Base-by-base conservation (phyloP, 2,888 invertebrate species). In the Leptopterna dolabrata region DNA sequence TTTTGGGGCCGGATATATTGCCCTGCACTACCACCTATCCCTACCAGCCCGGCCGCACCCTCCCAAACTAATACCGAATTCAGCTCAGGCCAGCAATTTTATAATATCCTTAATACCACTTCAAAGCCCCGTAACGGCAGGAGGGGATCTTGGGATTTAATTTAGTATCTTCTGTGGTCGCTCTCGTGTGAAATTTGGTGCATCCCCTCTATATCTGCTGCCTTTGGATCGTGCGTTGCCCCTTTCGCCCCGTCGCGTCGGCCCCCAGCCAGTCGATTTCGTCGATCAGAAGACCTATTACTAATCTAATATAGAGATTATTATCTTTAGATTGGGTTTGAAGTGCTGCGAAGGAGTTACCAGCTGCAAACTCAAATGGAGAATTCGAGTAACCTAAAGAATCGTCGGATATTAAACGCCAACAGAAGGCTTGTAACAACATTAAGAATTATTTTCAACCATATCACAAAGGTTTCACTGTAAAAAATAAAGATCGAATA, bases 121-220 rank as follows among this genome's bases (percentile, higher is more conserved):
- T 85, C 85, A 85, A 85, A 85, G 85, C 85, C 45, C 76, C 13
- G 19, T 24, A 24, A 19, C 51, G 29, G n/a, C 9, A 19, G 19
- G 29, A 19, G 43, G 24, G 24, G 83, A 55, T 45, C 76, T 43
- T 19, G 1, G 85, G 85, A 85, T 85, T 85, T 71, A 85, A 85
- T 85, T 85, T 85, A 85, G 85, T 85, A 85, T 85, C 85, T 85
- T 73, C 71, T 85, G 85, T 73, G 85, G 81, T 85, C 45, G 76
- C 16, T 76, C 73, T 71, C 36, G 85, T 76, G 85, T 85, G 85
- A 85, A 85, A 85, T 85, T 85, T 29, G 85, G 45, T 83, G 30
- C 41, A 63, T 30, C 43, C 70, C 83, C 43, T 24, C 78, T 45
- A 27, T 43, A n/a, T 19, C 9, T 36, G 14, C 27, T 45, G 24